These are phyloP conservation scores for Arrhamphus sclerolepis DNA, from an alignment of 2,797 vertebrate species.

Conservation along the genomic window DNA sequence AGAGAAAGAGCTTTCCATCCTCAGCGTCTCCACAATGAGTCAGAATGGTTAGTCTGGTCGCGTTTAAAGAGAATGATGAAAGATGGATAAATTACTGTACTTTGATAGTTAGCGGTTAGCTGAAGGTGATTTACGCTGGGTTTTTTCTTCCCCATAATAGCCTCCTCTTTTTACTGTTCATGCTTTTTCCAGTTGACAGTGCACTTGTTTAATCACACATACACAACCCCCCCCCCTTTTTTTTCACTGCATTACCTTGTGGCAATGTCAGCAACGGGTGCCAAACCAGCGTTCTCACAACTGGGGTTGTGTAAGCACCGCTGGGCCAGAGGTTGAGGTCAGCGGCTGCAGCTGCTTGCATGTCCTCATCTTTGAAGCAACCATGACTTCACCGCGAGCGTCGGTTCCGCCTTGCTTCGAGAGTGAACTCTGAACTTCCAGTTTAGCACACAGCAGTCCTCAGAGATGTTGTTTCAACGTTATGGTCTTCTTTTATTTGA, in stretches of 20 bases:
- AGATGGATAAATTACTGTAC: slow-evolving; percentile 13
- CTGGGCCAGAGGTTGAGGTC: slow-evolving; percentile 58
- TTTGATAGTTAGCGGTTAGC: slow-evolving; percentile 35
- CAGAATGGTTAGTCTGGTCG: slow-evolving; percentile 26
- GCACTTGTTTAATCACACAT: slow-evolving; percentile 18
- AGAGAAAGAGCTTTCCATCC: slow-evolving; percentile 20
- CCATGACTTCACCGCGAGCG: slow-evolving; percentile 53
- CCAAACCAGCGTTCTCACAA: slow-evolving; percentile 47
- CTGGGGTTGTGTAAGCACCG: slow-evolving; percentile 52
- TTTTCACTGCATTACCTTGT: slow-evolving; percentile 37
- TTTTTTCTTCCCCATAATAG: slow-evolving; percentile 20
- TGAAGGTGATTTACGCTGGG: slow-evolving; percentile 32
- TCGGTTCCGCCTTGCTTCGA: slow-evolving; percentile 44
- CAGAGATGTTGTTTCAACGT: not conserved
- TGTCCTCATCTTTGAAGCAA: slow-evolving; percentile 63
- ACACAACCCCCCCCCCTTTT: slow-evolving; percentile 5
- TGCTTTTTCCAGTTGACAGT: slow-evolving; percentile 10
- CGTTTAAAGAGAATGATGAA: slow-evolving; percentile 41
- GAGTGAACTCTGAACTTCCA: slow-evolving; percentile 32
- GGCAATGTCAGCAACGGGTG: slow-evolving; percentile 28
- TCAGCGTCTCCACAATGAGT: slow-evolving; percentile 38
- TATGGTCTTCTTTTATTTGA: not conserved
- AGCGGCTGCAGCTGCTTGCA: slow-evolving; percentile 61
- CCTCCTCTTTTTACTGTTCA: not conserved
- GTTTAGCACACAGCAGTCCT: slow-evolving; percentile 24